Evolutionary conservation across 2,888 invertebrate species (phyloP).

Genomic region (Epiblema foenella): DNA sequence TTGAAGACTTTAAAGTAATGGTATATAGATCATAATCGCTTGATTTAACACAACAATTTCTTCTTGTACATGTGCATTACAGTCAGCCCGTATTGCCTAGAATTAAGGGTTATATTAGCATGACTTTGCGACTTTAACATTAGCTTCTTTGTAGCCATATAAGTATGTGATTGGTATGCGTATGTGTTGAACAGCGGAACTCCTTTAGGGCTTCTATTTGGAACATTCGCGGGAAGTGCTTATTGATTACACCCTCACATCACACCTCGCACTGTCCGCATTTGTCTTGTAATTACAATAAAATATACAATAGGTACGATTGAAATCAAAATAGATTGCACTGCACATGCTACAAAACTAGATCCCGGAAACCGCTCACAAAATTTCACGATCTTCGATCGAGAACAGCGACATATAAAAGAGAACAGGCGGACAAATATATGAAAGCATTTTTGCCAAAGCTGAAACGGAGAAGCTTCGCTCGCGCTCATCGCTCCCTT

Average conservation of each 20-base stretch:
- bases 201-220: slow-evolving; percentile 44
- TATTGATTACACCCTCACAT: slow-evolving; percentile 44
- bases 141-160: not conserved
- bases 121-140: slow-evolving; percentile 10
- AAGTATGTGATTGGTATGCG: not conserved
- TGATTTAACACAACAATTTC: not conserved
- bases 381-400: too few species aligned
- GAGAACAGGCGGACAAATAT: too few species aligned
- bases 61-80: slow-evolving; percentile 2
- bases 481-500: too few species aligned
- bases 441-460: too few species aligned
- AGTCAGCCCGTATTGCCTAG: not conserved
- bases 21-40: slow-evolving; percentile 18
- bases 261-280: slow-evolving; percentile 33
- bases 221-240: slow-evolving; percentile 37
- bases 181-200: slow-evolving; percentile 31
- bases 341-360: too few species aligned
- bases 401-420: too few species aligned
- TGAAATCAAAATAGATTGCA: not conserved
- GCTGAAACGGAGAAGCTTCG: too few species aligned
- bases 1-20: slow-evolving; percentile 5
- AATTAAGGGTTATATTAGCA: not conserved
- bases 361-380: too few species aligned
- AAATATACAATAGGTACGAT: slow-evolving; percentile 20
- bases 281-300: slow-evolving; percentile 32